phyloP scores from a whole-genome alignment of 2,113 vertebrate species.

The Tupaia chinensis region DNA sequence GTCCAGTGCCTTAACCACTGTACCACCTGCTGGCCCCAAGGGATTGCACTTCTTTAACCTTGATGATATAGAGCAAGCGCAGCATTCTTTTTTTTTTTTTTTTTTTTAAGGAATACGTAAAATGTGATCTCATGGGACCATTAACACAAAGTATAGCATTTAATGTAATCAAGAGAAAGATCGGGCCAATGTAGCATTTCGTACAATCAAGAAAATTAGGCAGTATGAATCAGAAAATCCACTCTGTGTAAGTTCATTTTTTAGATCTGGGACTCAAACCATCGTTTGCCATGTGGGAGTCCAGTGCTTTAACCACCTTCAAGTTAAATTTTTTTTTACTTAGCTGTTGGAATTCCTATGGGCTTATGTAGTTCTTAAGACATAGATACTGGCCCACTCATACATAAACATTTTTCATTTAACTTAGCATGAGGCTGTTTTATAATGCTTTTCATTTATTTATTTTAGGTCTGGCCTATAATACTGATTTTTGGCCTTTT shows the following conservation, averaged over 20 bases:
- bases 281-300: too few relatives aligned
- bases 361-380: neutral
- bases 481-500: slow-evolving; percentile 71
- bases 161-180: neutral
- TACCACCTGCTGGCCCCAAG: neutral
- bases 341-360: neutral
- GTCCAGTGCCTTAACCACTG: too few relatives aligned
- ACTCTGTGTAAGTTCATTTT: rapidly evolving
- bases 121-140: neutral
- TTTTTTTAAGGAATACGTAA: neutral
- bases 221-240: rapidly evolving
- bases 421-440: neutral
- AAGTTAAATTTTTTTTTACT: neutral
- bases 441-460: slow-evolving; percentile 52
- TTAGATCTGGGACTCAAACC: neutral
- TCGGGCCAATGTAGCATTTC: neutral
- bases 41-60: neutral
- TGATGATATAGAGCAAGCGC: too few relatives aligned
- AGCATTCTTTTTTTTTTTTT: neutral
- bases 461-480: slow-evolving; percentile 68
- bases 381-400: neutral
- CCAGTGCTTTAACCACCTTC: neutral
- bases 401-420: neutral
- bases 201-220: too few relatives aligned
- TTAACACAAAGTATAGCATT: neutral